A percentile compares a stretch with the other conserved stretches of the same genome.
Conservation (phyloP, 1,140 invertebrate genomes). For the Drosophila bipectinata region DNA sequence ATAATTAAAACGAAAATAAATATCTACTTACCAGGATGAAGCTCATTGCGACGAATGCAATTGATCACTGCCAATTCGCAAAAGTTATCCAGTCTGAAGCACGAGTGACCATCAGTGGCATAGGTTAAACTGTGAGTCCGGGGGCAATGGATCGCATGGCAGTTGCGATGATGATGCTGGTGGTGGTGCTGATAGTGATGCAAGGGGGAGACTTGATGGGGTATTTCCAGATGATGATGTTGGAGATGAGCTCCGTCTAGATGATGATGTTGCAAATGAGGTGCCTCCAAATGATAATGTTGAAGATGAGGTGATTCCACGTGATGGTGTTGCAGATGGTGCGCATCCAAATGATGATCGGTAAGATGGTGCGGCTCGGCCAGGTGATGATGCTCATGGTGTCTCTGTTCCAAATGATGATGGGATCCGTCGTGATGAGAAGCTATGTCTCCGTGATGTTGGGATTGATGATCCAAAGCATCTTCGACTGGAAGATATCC, state of each 20-base stretch:
- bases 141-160: conserved; percentile 46
- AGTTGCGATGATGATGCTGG: conserved; percentile 33
- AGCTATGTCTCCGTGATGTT: neutral
- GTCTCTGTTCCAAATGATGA: conserved; percentile 17
- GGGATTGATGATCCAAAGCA: conserved; percentile 1
- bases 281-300: conserved; percentile 23
- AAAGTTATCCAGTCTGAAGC: conserved; percentile 28
- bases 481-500: conserved; percentile 26
- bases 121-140: conserved; percentile 7
- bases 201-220: neutral
- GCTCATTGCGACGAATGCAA: conserved; percentile 43
- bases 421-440: conserved; percentile 18
- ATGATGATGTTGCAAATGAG: conserved; percentile 18
- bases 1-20: neutral
- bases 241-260: conserved; percentile 15
- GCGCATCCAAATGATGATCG: conserved; percentile 1
- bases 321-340: conserved; percentile 9
- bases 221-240: conserved; percentile 18
- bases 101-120: conserved; percentile 43
- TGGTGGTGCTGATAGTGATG: conserved; percentile 11
- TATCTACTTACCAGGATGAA: conserved; percentile 9
- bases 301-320: conserved; percentile 8
- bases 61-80: conserved; percentile 41
- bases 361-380: neutral
- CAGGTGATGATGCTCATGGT: conserved; percentile 19